A percentile compares a stretch with the other conserved stretches of the same genome.
phyloP scores from a whole-genome alignment of 2,888 invertebrate species.

The Amblyjoppa fuscipennis region DNA sequence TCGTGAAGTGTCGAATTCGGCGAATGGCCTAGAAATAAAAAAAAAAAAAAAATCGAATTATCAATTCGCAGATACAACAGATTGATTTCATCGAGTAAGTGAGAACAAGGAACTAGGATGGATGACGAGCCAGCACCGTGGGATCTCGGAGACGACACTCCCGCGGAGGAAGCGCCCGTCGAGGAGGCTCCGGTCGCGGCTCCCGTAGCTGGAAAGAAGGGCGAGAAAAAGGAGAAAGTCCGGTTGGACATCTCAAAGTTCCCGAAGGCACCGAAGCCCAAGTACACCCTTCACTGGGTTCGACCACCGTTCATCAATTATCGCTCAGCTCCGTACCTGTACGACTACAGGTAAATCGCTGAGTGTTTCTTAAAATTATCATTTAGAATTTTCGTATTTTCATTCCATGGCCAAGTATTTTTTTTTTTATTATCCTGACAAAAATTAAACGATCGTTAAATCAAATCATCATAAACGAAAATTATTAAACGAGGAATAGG shows the following conservation, averaged over 20 bases:
- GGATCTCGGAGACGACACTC: constrained; percentile 76
- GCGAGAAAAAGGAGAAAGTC: constrained; percentile 72
- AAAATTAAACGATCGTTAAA: too few species aligned
- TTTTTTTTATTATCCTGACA: neutral
- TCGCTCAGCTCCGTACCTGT: constrained; percentile 88
- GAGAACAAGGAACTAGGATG: constrained; percentile 30
- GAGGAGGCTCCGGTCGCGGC: constrained; percentile 86
- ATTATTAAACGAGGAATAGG: too few species aligned
- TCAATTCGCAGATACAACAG: constrained; percentile 47
- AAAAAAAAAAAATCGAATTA: neutral
- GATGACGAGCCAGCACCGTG: constrained; percentile 70
- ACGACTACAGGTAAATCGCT: constrained; percentile 88
- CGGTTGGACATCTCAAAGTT: constrained; percentile 80
- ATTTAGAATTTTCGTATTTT: neutral
- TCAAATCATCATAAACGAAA: too few species aligned
- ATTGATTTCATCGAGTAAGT: constrained; percentile 1
- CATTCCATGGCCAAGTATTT: neutral
- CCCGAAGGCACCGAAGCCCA: constrained; percentile 88
- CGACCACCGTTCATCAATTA: constrained; percentile 94
- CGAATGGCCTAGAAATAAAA: neutral
- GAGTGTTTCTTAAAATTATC: neutral
- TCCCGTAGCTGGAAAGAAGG: constrained; percentile 84
- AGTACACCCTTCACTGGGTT: constrained; percentile 94
- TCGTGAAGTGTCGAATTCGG: constrained; percentile 14
- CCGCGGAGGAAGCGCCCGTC: constrained; percentile 79